Evolutionary conservation across 2,888 invertebrate species (phyloP), one percentile per base, ranked within the genome.

Genomic region (Xanthorhoe spadicearia): DNA sequence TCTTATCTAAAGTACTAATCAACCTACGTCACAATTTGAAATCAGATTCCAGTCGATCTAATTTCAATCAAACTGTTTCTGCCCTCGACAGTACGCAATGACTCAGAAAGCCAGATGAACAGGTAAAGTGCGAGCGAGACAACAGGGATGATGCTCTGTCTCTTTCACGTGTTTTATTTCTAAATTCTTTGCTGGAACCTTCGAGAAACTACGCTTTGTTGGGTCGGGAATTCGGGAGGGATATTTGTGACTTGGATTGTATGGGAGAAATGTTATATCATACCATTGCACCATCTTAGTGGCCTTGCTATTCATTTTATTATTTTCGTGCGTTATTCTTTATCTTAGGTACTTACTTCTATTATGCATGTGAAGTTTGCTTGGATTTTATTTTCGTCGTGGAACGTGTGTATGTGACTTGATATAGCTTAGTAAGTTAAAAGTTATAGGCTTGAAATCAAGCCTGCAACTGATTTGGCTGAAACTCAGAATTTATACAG

Each of bases 111-210:
- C 49, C 48, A 59, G 46, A 61, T 49, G 63, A 65, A 59, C 71
- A 69, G 71, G 71, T 72, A 72, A 63, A 55, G 75, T 68, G 75
- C 70, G 74, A 78, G 64, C n/a, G 76, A 77, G 77, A 78, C 46
- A 43, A 48, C 54, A 52, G 15, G 51, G 52, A 48, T 43, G 18
- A 43, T 43, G 15, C 13, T 63, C 50, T 59, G 19, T 65, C 66
- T 60, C 64, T 18, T n/a, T 62, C 66, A 49, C 55, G 46, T 43
- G 54, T 54, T 52, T 46, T 57, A 54, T 54, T 53, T 56, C 55
- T 55, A 56, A 55, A 60, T 60, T 60, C 59, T 60, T 60, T 55
- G 51, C 35, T 54, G 52, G 60, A 32, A 53, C 35, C 53, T 49
- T 59, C 57, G 52, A 46, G 52, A 28, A 46, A 17, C 51, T 63